Conservation (phyloP, 2,113 vertebrate species). For the Aegithalos caudatus region DNA sequence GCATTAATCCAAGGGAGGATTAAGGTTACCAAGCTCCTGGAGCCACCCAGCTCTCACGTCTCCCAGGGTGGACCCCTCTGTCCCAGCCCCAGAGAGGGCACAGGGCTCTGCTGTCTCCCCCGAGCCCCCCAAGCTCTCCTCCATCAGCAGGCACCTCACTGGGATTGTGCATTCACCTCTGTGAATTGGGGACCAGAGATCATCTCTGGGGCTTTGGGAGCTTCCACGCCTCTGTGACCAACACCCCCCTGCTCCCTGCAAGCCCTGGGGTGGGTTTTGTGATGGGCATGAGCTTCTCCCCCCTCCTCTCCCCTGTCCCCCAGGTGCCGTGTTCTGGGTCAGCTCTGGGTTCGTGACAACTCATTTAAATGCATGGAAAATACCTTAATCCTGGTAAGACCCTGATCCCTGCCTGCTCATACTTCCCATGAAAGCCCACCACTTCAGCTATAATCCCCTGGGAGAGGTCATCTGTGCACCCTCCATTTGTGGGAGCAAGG, state of each 20-base stretch:
- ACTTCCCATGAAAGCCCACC: background rate
- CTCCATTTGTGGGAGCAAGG: background rate
- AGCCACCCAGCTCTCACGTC: background rate
- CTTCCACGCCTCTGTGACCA: background rate
- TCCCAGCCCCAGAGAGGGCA: background rate
- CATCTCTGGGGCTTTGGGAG: background rate
- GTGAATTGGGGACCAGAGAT: fast-evolving
- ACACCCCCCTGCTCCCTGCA: background rate
- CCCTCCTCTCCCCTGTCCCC: background rate
- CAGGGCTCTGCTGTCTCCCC: background rate
- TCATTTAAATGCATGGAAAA: constrained; percentile 29
- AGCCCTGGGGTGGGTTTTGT: background rate
- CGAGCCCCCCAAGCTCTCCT: fast-evolving
- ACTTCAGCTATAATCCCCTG: background rate
- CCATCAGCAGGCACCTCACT: background rate
- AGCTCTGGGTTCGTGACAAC: background rate
- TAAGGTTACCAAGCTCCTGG: constrained; percentile 58
- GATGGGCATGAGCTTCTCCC: background rate
- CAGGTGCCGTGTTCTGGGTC: background rate
- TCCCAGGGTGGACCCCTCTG: background rate
- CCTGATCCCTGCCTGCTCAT: background rate
- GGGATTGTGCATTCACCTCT: fast-evolving
- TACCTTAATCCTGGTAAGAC: constrained; percentile 14
- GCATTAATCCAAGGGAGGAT: constrained; percentile 54
- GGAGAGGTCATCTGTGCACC: background rate